A percentile compares a stretch with the other conserved stretches of the same genome.
Conservation (phyloP, 1,140 invertebrate genomes). For the Drosophila subpulchrella region DNA sequence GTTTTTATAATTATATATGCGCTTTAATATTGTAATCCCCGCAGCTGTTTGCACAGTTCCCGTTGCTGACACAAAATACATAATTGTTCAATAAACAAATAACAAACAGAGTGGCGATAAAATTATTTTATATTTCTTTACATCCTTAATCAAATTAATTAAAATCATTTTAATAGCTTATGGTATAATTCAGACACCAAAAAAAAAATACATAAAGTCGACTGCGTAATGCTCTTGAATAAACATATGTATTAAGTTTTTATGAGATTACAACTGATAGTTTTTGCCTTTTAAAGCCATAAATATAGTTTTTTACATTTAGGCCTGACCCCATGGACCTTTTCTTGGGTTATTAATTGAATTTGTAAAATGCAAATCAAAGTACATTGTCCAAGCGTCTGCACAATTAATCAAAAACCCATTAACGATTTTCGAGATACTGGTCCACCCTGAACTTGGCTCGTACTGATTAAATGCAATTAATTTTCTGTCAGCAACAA, state of each 20-base stretch:
- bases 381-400: slow-evolving; percentile 34
- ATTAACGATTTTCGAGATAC: slow-evolving; percentile 50
- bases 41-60: slow-evolving; percentile 23
- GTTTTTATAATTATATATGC: slow-evolving; percentile 38
- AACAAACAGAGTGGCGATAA: slow-evolving; percentile 16
- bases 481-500: slow-evolving; percentile 72
- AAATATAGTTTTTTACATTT: slow-evolving; percentile 10
- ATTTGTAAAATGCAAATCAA: slow-evolving; percentile 57
- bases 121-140: slow-evolving; percentile 15
- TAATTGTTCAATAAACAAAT: slow-evolving; percentile 50
- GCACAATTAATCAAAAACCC: slow-evolving; percentile 61
- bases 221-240: slow-evolving; percentile 26
- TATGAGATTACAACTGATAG: not conserved
- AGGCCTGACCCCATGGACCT: slow-evolving; percentile 2
- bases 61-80: slow-evolving; percentile 4
- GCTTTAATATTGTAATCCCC: slow-evolving; percentile 48
- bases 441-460: slow-evolving; percentile 32
- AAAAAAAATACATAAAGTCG: not conserved
- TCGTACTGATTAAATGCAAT: slow-evolving; percentile 67
- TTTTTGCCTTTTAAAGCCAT: not conserved
- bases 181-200: slow-evolving; percentile 1
- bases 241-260: slow-evolving; percentile 8
- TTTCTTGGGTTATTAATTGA: slow-evolving; percentile 49
- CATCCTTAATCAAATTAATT: slow-evolving; percentile 58
- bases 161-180: slow-evolving; percentile 34